A percentile compares a stretch with the other conserved stretches of the same genome.
phyloP scores from a whole-genome alignment of 2,113 vertebrate genomes.

The Phalacrocorax pelagicus region DNA sequence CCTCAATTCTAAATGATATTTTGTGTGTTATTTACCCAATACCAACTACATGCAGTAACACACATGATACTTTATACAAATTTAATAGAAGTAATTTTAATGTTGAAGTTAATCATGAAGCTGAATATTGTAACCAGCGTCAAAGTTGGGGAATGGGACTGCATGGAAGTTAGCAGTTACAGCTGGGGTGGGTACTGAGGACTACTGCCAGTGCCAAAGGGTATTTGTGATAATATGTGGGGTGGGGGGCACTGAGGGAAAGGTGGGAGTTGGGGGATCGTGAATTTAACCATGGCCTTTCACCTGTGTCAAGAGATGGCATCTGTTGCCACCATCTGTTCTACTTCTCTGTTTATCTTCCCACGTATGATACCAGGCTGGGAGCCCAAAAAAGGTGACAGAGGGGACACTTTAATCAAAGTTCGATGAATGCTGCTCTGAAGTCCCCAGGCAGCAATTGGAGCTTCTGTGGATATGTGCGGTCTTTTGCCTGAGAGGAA shows the following conservation, averaged over 20 bases:
- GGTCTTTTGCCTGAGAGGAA: not conserved
- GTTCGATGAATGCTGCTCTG: not conserved
- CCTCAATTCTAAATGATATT: not conserved
- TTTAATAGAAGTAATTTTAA: not conserved
- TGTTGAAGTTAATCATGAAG: not conserved
- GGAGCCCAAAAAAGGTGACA: not conserved
- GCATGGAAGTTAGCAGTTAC: not conserved
- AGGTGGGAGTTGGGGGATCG: not conserved
- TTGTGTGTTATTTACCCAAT: not conserved
- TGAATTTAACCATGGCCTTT: not conserved
- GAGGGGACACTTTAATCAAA: not conserved
- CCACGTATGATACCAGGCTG: not conserved
- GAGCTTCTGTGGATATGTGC: not conserved
- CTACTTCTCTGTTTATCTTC: not conserved
- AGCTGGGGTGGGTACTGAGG: not conserved
- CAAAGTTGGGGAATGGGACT: not conserved
- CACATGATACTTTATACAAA: not conserved
- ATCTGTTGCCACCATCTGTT: slow-evolving; percentile 40
- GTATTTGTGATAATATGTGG: not conserved
- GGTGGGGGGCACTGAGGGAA: not conserved
- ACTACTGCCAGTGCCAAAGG: not conserved
- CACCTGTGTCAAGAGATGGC: not conserved
- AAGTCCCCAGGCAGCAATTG: not conserved
- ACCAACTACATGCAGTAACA: not conserved
- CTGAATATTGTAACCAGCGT: not conserved